These are phyloP conservation scores for Plectrocnemia conspersa DNA, from an alignment of 1,140 invertebrate genomes.

Conservation along the genomic window DNA sequence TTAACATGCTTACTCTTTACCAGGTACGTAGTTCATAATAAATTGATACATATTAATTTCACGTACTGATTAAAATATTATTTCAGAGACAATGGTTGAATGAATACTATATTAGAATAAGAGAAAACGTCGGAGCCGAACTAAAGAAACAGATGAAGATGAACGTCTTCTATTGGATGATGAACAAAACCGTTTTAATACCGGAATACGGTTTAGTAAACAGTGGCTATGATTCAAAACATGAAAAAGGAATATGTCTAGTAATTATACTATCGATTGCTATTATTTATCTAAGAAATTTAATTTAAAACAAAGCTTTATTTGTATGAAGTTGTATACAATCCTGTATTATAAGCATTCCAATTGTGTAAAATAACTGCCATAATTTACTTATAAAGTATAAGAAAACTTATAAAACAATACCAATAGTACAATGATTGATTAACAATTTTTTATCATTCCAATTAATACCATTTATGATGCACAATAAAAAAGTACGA, in stretches of 20 bases:
- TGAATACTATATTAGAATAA: conserved; percentile 68
- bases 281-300: too few relatives aligned
- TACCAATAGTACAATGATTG: too few relatives aligned
- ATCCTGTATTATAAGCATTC: too few relatives aligned
- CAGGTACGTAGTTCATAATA: conserved; percentile 54
- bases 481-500: too few relatives aligned
- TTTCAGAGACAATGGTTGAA: conserved; percentile 73
- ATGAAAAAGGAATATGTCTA: neutral
- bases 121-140: conserved; percentile 64
- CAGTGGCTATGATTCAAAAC: neutral
- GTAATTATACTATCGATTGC: conserved; percentile 3
- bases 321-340: too few relatives aligned
- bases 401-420: too few relatives aligned
- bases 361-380: too few relatives aligned
- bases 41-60: conserved; percentile 7
- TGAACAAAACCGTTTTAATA: conserved; percentile 68
- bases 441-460: too few relatives aligned
- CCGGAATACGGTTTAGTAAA: conserved; percentile 43
- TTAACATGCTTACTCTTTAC: conserved; percentile 66
- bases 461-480: too few relatives aligned
- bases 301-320: too few relatives aligned
- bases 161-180: conserved; percentile 74
- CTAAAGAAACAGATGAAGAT: conserved; percentile 62
- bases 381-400: too few relatives aligned
- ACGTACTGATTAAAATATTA: conserved; percentile 17